phyloP scores from a whole-genome alignment of 2,888 invertebrate genomes.

The Sminthurinus aureus region DNA sequence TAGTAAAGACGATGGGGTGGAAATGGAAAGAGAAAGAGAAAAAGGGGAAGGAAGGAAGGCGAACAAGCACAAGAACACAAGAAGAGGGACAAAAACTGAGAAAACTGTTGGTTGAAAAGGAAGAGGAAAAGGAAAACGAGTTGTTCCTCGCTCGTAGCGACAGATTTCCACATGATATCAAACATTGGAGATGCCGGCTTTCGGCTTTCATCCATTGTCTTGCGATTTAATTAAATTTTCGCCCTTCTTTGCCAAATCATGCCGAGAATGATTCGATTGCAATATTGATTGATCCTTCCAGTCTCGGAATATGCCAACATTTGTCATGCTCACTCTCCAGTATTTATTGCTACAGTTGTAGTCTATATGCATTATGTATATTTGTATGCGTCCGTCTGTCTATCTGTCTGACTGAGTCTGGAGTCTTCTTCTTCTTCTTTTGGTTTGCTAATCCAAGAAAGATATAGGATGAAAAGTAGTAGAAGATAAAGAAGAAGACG shows the following conservation, averaged over 20 bases:
- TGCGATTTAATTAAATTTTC: slow-evolving; percentile 53
- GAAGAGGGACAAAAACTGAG: neutral
- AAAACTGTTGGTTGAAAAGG: neutral
- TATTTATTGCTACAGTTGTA: neutral
- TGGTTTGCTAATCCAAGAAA: too few species aligned
- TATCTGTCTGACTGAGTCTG: too few species aligned
- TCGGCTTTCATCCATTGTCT: slow-evolving; percentile 48
- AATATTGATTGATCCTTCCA: slow-evolving; percentile 43
- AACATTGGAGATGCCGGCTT: slow-evolving; percentile 40
- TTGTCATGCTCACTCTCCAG: slow-evolving; percentile 35
- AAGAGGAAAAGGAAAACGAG: neutral
- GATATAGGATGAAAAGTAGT: too few species aligned
- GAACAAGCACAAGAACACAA: too few species aligned
- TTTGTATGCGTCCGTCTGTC: too few species aligned
- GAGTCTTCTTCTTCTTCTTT: too few species aligned
- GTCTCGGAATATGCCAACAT: slow-evolving; percentile 30
- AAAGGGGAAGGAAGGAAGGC: neutral
- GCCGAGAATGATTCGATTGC: slow-evolving; percentile 46
- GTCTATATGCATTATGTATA: too few species aligned
- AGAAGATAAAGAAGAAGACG: too few species aligned
- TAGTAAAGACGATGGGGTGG: neutral
- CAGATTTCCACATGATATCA: slow-evolving; percentile 41
- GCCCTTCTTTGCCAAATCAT: slow-evolving; percentile 47
- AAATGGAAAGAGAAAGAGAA: neutral
- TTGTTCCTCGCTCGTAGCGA: slow-evolving; percentile 18